Evolutionary conservation across 2,888 invertebrate species (phyloP).

Genomic region (Melanostoma mellinum): DNA sequence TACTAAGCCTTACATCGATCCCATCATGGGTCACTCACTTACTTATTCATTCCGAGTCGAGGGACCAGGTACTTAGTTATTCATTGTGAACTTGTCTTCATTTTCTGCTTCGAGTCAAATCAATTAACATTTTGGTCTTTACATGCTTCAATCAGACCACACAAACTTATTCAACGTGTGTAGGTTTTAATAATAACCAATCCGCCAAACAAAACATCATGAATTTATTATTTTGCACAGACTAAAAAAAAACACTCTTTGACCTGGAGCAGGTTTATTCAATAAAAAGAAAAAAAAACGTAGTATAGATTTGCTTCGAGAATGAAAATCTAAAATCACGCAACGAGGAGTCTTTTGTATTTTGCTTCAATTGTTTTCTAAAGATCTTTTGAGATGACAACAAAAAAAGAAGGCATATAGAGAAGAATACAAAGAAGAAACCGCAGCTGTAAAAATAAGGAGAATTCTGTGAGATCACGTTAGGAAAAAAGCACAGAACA

Average conservation of each 20-base stretch:
- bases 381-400: conserved; percentile 5
- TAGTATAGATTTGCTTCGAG: conserved; percentile 5
- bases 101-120: conserved; percentile 9
- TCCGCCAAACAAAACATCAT: conserved; percentile 31
- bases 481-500: neutral
- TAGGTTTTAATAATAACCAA: conserved; percentile 31
- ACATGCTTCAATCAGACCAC: conserved; percentile 18
- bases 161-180: conserved; percentile 17
- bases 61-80: neutral
- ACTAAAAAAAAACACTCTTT: neutral
- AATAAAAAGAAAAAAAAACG: neutral
- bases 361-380: conserved; percentile 8
- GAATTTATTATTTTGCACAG: conserved; percentile 35
- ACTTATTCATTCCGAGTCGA: neutral
- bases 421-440: neutral
- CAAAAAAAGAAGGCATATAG: neutral
- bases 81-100: neutral
- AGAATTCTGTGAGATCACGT: conserved; percentile 11
- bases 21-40: conserved; percentile 10
- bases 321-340: conserved; percentile 6
- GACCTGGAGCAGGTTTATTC: conserved; percentile 5
- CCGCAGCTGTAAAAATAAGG: neutral
- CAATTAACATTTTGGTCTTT: conserved; percentile 18
- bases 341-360: conserved; percentile 5
- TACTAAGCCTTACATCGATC: conserved; percentile 8